Evolutionary conservation across 2,797 vertebrate genomes (phyloP).

Genomic region (Poecilia wingei): DNA sequence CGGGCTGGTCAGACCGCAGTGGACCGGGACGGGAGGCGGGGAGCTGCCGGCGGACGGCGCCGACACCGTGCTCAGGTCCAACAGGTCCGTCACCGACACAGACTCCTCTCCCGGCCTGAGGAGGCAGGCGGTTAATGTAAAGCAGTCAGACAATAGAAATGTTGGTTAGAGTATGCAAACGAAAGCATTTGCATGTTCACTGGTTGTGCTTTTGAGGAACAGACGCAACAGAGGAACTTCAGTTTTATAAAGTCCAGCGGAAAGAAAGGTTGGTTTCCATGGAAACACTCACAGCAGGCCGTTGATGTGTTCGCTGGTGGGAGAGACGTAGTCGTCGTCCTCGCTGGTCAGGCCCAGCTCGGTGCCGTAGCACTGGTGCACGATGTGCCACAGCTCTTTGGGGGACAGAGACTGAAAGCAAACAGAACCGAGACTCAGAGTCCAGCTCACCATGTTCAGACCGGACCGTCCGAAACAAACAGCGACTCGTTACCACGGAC

Average conservation of each 20-base stretch:
- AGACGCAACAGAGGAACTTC: background rate
- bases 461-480: background rate
- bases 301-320: slow-evolving; percentile 86
- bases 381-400: slow-evolving; percentile 92
- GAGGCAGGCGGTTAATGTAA: background rate
- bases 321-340: slow-evolving; percentile 92
- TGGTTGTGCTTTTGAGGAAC: background rate
- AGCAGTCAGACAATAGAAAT: background rate
- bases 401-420: slow-evolving; percentile 86
- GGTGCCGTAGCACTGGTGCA: slow-evolving; percentile 92
- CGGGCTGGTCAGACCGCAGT: slow-evolving; percentile 49
- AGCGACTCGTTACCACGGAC: background rate
- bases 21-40: slow-evolving; percentile 65
- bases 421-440: background rate
- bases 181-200: background rate
- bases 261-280: background rate
- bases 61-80: slow-evolving; percentile 84
- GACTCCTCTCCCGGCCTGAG: slow-evolving; percentile 85
- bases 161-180: background rate
- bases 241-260: background rate
- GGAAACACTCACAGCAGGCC: slow-evolving; percentile 86
- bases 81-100: slow-evolving; percentile 82
- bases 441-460: background rate
- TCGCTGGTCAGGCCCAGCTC: slow-evolving; percentile 93
- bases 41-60: slow-evolving; percentile 69